These are phyloP conservation scores for Pherbina coryleti DNA, from an alignment of 2,888 invertebrate genomes.

Conservation along the genomic window DNA sequence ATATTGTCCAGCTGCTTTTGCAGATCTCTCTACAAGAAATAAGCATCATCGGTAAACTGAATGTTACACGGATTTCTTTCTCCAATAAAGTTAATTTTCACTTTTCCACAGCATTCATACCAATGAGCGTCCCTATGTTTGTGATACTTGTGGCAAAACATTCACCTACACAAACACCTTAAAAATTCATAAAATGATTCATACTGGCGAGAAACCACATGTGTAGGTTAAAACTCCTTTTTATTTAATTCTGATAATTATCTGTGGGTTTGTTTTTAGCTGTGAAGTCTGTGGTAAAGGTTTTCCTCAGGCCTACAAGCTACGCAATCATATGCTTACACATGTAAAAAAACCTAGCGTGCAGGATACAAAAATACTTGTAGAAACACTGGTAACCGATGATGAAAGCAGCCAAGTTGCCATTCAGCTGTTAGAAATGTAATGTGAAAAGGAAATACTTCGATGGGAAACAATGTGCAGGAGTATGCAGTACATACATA, in stretches of 20 bases:
- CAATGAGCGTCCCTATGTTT: conserved; percentile 66
- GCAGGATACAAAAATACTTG: neutral
- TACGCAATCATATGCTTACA: conserved; percentile 60
- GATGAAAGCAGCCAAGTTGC: neutral
- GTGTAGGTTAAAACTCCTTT: conserved; percentile 57
- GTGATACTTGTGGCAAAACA: conserved; percentile 65
- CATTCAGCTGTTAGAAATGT: conserved; percentile 27
- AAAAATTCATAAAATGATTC: conserved; percentile 67
- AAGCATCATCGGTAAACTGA: conserved; percentile 67
- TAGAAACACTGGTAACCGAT: conserved; percentile 7
- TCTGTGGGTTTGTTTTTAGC: conserved; percentile 43
- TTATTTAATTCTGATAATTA: neutral
- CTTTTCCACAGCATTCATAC: conserved; percentile 61
- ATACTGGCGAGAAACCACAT: conserved; percentile 66
- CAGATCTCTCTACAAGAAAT: conserved; percentile 68
- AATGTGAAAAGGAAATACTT: neutral
- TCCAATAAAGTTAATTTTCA: neutral
- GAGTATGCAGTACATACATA: neutral
- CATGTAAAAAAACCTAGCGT: conserved; percentile 54
- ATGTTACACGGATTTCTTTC: neutral
- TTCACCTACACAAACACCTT: conserved; percentile 67
- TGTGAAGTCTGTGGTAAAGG: conserved; percentile 65
- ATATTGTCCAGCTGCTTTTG: conserved; percentile 67
- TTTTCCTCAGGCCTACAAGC: conserved; percentile 62
- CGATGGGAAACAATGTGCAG: neutral